A percentile compares a stretch with the other conserved stretches of the same genome.
phyloP scores from a whole-genome alignment of 1,140 invertebrate genomes.

The Papilio polytes region DNA sequence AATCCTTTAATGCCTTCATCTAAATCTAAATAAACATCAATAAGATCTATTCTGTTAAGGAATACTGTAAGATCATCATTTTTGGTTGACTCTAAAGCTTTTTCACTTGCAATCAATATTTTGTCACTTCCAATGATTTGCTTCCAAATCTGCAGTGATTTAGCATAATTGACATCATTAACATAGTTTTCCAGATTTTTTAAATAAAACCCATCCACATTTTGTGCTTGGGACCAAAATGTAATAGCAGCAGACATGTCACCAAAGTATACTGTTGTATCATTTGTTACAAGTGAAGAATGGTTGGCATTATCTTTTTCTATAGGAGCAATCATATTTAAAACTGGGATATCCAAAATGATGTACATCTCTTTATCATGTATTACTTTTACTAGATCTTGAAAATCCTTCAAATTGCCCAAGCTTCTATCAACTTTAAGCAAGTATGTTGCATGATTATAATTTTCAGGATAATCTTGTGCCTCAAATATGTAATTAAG shows the following conservation, averaged over 20 bases:
- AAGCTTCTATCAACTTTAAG: slow-evolving; percentile 86
- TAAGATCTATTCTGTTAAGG: slow-evolving; percentile 87
- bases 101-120: slow-evolving; percentile 88
- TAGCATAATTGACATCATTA: slow-evolving; percentile 76
- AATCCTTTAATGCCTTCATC: slow-evolving; percentile 84
- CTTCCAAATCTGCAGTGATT: slow-evolving; percentile 87
- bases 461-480: slow-evolving; percentile 88
- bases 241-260: slow-evolving; percentile 85
- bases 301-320: slow-evolving; percentile 51
- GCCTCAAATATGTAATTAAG: slow-evolving; percentile 91
- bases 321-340: slow-evolving; percentile 83
- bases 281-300: slow-evolving; percentile 54
- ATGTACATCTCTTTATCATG: slow-evolving; percentile 88
- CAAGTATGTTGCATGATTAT: slow-evolving; percentile 86
- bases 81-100: slow-evolving; percentile 81
- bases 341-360: slow-evolving; percentile 90
- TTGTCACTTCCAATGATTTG: slow-evolving; percentile 84
- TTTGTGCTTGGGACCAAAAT: slow-evolving; percentile 86
- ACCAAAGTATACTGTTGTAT: slow-evolving; percentile 53
- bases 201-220: slow-evolving; percentile 92
- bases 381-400: slow-evolving; percentile 84
- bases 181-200: slow-evolving; percentile 86
- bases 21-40: slow-evolving; percentile 88
- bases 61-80: slow-evolving; percentile 78
- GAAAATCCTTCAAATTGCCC: slow-evolving; percentile 87